Base-by-base conservation (phyloP, 2,888 invertebrate genomes). In the Alloscopus bannaensis region DNA sequence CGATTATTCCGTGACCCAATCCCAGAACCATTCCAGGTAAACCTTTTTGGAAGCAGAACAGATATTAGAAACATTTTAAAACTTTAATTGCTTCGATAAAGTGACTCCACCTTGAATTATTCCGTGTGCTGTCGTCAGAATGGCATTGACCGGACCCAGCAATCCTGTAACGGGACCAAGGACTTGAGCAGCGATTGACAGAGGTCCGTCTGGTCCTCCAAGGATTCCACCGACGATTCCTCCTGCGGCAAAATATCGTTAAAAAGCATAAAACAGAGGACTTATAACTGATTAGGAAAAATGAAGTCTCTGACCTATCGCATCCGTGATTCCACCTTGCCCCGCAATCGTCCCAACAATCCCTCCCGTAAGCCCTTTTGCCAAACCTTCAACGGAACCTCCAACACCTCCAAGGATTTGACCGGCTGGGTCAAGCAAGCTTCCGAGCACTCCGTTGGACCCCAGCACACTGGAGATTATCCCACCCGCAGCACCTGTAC, bases 301-400 rank as follows among this genome's bases (percentile, higher is more conserved):
- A n/a, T n/a, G n/a, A n/a, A n/a, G n/a, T n/a, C n/a, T n/a, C n/a
- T n/a, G n/a, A n/a, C n/a, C n/a, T 2, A 59, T 3, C 2, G 29
- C 6, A n/a, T 31, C 59, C n/a, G 59, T 18, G 16, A 31, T 31
- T 59, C 59, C 59, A 4, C 31, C 31, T 28, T 31, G 29, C 11
- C 59, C 59, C 6, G 31, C 6, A 59, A 59, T 8, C 3, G 16
- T 59, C 18, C 59, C 59, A 29, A 59, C 59, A 11, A 59, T 3
- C 16, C 24, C 31, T 59, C n/a, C 59, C 4, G 29, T 26, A 4
- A 55, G 55, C 20, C 55, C 55, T 55, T 13, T 36, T 36, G n/a
- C 22, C 36, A 18, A 22, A 8, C 62, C 20, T 40, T 29, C 20
- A 13, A 28, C 18, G 31, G 59, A 29, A 31, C 20, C 59, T 16